Conservation (phyloP, 2,888 invertebrate genomes). For the Erynnis tages region DNA sequence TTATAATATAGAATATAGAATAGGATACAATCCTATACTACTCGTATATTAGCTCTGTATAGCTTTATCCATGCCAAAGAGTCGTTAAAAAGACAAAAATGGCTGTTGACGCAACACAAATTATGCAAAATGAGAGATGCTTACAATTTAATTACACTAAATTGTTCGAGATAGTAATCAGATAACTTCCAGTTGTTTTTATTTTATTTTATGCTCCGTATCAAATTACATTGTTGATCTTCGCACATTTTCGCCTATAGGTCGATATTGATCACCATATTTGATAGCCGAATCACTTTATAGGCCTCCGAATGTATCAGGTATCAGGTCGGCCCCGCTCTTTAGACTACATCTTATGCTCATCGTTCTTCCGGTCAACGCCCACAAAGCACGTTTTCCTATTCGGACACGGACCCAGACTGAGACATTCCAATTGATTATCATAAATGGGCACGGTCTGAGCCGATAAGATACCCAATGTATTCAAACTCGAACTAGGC, state of each 20-base stretch:
- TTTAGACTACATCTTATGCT: slow-evolving; percentile 44
- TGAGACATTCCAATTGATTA: slow-evolving; percentile 57
- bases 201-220: slow-evolving; percentile 34
- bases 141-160: slow-evolving; percentile 21
- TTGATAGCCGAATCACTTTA: slow-evolving; percentile 53
- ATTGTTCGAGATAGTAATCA: slow-evolving; percentile 30
- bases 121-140: slow-evolving; percentile 21
- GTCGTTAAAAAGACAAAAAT: slow-evolving; percentile 4
- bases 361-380: slow-evolving; percentile 58
- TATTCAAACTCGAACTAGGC: too few species aligned
- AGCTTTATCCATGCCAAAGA: slow-evolving; percentile 9
- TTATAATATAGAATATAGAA: too few species aligned
- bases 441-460: slow-evolving; percentile 55
- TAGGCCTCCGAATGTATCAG: slow-evolving; percentile 46
- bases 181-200: slow-evolving; percentile 38
- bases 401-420: slow-evolving; percentile 47
- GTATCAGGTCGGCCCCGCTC: slow-evolving; percentile 51
- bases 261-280: slow-evolving; percentile 42
- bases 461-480: slow-evolving; percentile 43
- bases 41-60: too few species aligned
- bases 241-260: slow-evolving; percentile 51
- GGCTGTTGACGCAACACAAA: slow-evolving; percentile 17
- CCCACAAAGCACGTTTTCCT: slow-evolving; percentile 53
- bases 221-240: slow-evolving; percentile 48
- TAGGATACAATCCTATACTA: too few species aligned